Evolutionary conservation across 2,113 vertebrate genomes (phyloP).

Genomic region (Pterocles gutturalis): DNA sequence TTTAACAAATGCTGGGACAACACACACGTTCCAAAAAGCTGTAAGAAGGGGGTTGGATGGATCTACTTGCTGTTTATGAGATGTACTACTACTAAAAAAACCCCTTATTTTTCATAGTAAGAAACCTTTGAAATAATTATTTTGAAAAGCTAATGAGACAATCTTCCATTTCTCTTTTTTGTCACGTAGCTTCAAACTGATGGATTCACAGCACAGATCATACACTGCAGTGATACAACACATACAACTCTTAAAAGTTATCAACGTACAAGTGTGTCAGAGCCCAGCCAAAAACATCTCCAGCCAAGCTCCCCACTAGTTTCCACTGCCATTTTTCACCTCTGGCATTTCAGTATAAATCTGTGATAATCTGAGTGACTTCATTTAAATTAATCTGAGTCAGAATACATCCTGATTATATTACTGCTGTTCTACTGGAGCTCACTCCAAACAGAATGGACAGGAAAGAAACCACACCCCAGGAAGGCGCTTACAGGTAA

Average conservation of each 20-base stretch:
- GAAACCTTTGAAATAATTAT: background rate
- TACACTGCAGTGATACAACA: accelerated
- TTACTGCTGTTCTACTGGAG: accelerated
- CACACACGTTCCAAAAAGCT: background rate
- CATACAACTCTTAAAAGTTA: accelerated
- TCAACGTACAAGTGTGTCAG: accelerated
- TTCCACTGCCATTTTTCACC: background rate
- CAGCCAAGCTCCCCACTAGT: background rate
- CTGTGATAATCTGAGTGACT: too few relatives aligned
- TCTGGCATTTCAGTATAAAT: accelerated
- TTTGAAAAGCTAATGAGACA: background rate
- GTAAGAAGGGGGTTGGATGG: accelerated
- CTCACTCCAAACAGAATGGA: background rate
- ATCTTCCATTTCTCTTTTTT: background rate
- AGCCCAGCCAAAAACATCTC: accelerated
- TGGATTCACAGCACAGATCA: accelerated
- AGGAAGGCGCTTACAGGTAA: background rate
- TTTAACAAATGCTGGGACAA: background rate
- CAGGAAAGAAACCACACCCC: background rate
- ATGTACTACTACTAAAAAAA: accelerated
- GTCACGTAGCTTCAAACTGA: accelerated
- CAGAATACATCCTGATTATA: accelerated
- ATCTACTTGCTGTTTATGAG: accelerated
- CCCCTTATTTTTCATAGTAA: accelerated
- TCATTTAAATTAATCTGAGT: too few relatives aligned